Evolutionary conservation across 2,888 invertebrate genomes (phyloP).

Genomic region (Dicyrtoma fusca): DNA sequence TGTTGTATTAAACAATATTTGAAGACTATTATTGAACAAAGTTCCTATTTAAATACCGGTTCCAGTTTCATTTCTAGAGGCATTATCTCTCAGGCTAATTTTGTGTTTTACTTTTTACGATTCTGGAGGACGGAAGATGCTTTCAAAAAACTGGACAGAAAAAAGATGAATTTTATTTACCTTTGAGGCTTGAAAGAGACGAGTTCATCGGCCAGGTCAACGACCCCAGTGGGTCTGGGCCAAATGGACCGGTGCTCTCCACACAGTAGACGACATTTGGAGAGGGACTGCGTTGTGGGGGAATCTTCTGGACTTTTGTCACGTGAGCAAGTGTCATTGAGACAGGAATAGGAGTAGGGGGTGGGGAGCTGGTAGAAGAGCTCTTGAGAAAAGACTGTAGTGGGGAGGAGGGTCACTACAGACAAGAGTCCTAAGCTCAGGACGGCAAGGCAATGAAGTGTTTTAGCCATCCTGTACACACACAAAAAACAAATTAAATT

Average conservation of each 20-base stretch:
- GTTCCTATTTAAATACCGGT: too few relatives aligned
- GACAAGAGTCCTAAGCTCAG: neutral
- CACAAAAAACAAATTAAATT: neutral
- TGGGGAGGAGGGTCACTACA: slow-evolving; percentile 24
- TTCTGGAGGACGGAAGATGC: too few relatives aligned
- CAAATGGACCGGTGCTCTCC: slow-evolving; percentile 71
- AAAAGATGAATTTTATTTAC: slow-evolving; percentile 36
- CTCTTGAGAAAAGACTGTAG: slow-evolving; percentile 47
- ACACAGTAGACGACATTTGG: slow-evolving; percentile 71
- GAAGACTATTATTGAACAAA: too few relatives aligned
- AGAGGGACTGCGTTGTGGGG: slow-evolving; percentile 60
- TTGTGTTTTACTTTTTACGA: too few relatives aligned
- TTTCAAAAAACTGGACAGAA: too few relatives aligned
- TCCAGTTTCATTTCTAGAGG: too few relatives aligned
- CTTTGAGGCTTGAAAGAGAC: slow-evolving; percentile 56
- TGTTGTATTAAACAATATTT: too few relatives aligned
- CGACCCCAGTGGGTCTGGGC: slow-evolving; percentile 68
- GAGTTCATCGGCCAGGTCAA: slow-evolving; percentile 55
- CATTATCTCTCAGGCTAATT: too few relatives aligned
- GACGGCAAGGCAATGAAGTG: neutral
- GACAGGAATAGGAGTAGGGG: slow-evolving; percentile 55
- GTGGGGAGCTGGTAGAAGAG: slow-evolving; percentile 56
- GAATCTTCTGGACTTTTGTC: slow-evolving; percentile 56
- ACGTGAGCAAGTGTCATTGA: slow-evolving; percentile 55
- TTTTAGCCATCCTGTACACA: slow-evolving; percentile 16